phyloP scores from a whole-genome alignment of 2,113 vertebrate species.

The Nesogale talazaci region DNA sequence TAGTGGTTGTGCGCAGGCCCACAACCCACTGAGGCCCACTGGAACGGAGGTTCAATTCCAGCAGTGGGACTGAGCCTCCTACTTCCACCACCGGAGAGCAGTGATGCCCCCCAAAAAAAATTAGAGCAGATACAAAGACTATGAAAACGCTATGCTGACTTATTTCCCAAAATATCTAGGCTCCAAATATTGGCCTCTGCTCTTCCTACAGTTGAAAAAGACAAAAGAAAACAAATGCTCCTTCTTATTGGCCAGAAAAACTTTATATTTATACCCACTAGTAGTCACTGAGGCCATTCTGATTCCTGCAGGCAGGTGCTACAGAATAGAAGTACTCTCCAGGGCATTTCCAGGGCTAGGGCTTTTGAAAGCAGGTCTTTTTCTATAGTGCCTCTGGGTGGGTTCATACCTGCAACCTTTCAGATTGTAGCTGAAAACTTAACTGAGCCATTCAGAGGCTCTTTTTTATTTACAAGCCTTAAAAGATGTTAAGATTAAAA shows the following conservation, averaged over 20 bases:
- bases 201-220: background rate
- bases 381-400: background rate
- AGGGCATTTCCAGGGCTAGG: background rate
- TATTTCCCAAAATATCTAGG: constrained; percentile 42
- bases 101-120: no score
- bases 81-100: no score
- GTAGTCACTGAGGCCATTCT: background rate
- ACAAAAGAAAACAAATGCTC: background rate
- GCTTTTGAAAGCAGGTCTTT: background rate
- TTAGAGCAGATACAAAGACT: no score
- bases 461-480: background rate
- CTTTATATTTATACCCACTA: background rate
- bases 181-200: background rate
- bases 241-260: constrained; percentile 14
- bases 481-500: constrained; percentile 42
- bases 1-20: no score
- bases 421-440: background rate
- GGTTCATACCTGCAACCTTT: background rate
- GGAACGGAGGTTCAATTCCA: no score
- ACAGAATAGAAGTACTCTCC: no score
- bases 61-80: no score
- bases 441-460: background rate
- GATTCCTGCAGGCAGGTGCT: background rate
- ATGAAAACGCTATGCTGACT: constrained; percentile 48
- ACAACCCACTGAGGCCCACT: no score